Percentiles rank a stretch among this genome's conserved stretches.
Conservation (phyloP, 2,888 invertebrate genomes). For the Mylabris sibirica region DNA sequence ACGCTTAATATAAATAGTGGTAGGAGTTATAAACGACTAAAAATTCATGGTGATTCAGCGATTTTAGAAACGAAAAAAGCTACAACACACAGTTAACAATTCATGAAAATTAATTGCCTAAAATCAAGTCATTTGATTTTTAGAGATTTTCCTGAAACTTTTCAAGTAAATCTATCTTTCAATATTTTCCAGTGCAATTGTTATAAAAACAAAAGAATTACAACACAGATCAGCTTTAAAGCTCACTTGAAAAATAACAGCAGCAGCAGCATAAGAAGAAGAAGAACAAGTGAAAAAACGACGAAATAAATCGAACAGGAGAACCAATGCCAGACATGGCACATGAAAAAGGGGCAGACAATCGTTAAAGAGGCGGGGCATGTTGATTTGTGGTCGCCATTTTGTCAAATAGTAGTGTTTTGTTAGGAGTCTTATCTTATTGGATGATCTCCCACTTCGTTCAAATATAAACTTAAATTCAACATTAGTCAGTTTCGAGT, state of each 20-base stretch:
- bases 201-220: conserved; percentile 53
- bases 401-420: conserved; percentile 65
- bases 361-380: conserved; percentile 61
- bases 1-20: conserved; percentile 2
- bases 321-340: conserved; percentile 61
- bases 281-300: conserved; percentile 44
- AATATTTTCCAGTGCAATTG: conserved; percentile 50
- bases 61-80: conserved; percentile 23
- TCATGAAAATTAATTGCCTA: neutral
- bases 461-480: conserved; percentile 14
- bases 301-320: conserved; percentile 57
- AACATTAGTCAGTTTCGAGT: neutral
- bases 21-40: neutral
- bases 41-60: conserved; percentile 35
- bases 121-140: neutral
- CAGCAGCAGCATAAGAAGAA: neutral
- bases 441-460: conserved; percentile 62
- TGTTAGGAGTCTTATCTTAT: conserved; percentile 63
- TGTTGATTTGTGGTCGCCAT: conserved; percentile 65
- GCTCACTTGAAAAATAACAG: conserved; percentile 37
- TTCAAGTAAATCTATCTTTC: conserved; percentile 29
- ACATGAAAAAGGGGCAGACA: conserved; percentile 62
- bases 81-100: neutral
- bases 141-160: neutral
- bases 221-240: conserved; percentile 57